Conservation (phyloP, 2,888 invertebrate genomes). For the Ornithoptera alexandrae region DNA sequence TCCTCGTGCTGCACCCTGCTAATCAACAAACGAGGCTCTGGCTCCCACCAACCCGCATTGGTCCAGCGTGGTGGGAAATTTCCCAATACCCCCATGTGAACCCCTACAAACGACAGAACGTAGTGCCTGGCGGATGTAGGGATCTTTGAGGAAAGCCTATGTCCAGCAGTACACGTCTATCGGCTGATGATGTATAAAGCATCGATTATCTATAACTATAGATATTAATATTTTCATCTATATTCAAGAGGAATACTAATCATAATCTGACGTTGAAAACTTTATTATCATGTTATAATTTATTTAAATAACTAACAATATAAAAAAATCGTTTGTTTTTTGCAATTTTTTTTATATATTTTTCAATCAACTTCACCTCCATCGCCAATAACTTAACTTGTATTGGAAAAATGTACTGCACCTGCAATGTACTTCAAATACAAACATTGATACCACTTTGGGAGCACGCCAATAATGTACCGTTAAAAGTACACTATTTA, state of each 20-base stretch:
- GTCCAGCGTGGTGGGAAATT: too few species aligned
- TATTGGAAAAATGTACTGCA: conserved; percentile 13
- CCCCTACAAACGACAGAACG: too few species aligned
- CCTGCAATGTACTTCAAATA: conserved; percentile 22
- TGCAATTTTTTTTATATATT: conserved; percentile 9
- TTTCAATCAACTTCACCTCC: conserved; percentile 28
- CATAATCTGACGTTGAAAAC: not conserved
- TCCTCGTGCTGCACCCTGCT: too few species aligned
- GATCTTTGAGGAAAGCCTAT: too few species aligned
- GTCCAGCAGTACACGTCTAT: too few species aligned
- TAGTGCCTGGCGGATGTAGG: too few species aligned
- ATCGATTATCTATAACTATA: not conserved
- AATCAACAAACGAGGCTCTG: too few species aligned
- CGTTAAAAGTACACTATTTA: not conserved
- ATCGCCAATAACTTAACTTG: conserved; percentile 9
- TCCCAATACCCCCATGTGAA: too few species aligned
- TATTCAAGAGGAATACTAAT: not conserved
- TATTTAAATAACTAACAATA: conserved; percentile 8
- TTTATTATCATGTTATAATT: not conserved
- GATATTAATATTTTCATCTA: not conserved
- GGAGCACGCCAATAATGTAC: conserved; percentile 7
- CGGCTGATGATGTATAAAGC: not conserved
- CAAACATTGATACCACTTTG: conserved; percentile 8
- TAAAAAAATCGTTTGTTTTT: not conserved
- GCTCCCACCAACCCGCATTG: too few species aligned